Base-by-base conservation (phyloP, 2,797 vertebrate species). In the Amblyopsis hoosieri region DNA sequence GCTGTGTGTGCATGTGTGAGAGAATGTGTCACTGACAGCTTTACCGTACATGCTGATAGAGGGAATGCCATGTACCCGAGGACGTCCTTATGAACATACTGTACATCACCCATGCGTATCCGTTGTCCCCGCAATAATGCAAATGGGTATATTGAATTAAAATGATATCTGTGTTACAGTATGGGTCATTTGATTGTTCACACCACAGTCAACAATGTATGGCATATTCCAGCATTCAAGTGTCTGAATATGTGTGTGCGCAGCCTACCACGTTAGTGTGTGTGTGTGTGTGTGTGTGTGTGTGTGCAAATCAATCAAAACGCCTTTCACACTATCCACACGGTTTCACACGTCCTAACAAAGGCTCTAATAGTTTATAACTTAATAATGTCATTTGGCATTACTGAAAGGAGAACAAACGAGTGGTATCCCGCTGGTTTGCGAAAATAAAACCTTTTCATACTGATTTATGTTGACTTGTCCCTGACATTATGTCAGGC, bases 151-250 rank as follows among this genome's bases (percentile, higher is more conserved):
- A 67, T 72, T 75, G 74, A 23, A 23, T 23, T 23, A 75, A 74
- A 79, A 79, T 78, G 74, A 66, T 47, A 78, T 75, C 59, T 56
- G 50, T 52, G 71, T 75, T 67, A 23, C 23, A 23, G 23, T 23
- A 61, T 71, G 62, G 69, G 64, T 64, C 59, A 72, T 63, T 74
- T 73, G 80, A 74, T 74, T 57, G 72, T 61, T 68, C 31, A 55
- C 29, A 8, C 37, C 7, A 42, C 37, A 42, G 37, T 42, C 37
- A 42, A 42, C 37, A 42, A 42, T 42, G 6, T 2, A 42, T 42
- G 4, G 3, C 23, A 23, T 23, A 23, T 23, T 23, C 23, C 23
- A 23, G 23, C 12, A 45, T 54, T 48, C 46, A 55, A n/a, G 7
- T 67, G 33, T 29, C 37, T 42, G 9, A 1, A 9, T 42, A 9